These are phyloP conservation scores for Catocala sponsa DNA, from an alignment of 2,888 invertebrate genomes.

Conservation along the genomic window DNA sequence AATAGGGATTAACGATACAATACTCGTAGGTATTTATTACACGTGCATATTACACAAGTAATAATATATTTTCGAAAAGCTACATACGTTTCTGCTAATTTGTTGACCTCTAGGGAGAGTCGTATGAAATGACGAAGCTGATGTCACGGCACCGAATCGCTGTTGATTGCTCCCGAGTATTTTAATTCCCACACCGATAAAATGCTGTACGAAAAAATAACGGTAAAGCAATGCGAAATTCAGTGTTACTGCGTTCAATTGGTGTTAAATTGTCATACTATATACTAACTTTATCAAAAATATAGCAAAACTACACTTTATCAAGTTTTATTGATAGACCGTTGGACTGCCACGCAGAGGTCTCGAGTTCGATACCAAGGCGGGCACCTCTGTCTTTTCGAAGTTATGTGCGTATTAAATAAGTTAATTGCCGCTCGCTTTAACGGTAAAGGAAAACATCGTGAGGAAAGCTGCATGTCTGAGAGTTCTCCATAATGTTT, in stretches of 20 bases:
- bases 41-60: background rate
- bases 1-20: background rate
- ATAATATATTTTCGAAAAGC: background rate
- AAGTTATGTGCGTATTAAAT: too few species aligned
- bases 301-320: background rate
- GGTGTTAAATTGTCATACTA: conserved; percentile 11
- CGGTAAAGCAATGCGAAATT: conserved; percentile 13
- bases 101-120: conserved; percentile 27
- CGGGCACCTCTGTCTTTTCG: too few species aligned
- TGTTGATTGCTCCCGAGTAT: conserved; percentile 48
- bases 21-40: background rate
- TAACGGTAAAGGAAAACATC: too few species aligned
- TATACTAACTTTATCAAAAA: background rate
- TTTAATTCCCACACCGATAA: conserved; percentile 42
- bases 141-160: conserved; percentile 37
- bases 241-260: conserved; percentile 17
- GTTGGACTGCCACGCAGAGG: too few species aligned
- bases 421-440: too few species aligned
- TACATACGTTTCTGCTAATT: conserved; percentile 32
- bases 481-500: too few species aligned
- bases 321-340: background rate
- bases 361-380: too few species aligned
- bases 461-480: too few species aligned
- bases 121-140: conserved; percentile 39
- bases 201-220: conserved; percentile 32